Conservation (phyloP, 2,113 vertebrate species). For the Ammodramus savannarum region DNA sequence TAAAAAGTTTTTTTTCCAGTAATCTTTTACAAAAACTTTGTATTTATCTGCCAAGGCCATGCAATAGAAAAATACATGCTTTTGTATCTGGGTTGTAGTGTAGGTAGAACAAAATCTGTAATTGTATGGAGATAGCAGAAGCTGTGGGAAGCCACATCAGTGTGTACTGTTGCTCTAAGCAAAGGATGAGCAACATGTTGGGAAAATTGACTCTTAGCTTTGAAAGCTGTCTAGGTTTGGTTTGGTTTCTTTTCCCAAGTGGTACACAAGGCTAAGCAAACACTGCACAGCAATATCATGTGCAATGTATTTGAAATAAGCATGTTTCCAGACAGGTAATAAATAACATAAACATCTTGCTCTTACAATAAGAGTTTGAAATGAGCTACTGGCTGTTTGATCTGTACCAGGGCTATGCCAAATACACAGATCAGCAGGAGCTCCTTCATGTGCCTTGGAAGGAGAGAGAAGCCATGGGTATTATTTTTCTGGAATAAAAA, state of each 20-base stretch:
- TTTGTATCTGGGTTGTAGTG: neutral
- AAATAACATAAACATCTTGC: neutral
- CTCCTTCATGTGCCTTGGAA: neutral
- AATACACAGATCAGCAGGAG: neutral
- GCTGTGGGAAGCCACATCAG: neutral
- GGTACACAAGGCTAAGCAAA: neutral
- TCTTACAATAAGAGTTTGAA: neutral
- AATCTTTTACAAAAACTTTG: neutral
- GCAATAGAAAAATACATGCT: neutral
- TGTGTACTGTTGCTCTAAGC: neutral
- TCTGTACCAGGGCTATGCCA: neutral
- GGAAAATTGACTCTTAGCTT: neutral
- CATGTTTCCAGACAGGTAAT: neutral
- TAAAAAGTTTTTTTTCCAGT: neutral
- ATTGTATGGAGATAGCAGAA: neutral
- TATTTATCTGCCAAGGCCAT: neutral
- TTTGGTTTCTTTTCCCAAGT: neutral
- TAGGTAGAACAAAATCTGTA: accelerated
- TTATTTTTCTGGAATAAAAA: neutral
- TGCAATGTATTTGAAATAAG: neutral
- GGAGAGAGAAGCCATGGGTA: neutral
- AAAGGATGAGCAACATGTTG: neutral
- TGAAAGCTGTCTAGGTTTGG: neutral
- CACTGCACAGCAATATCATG: neutral
- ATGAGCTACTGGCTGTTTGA: neutral